Conservation (phyloP, 1,140 invertebrate species). For the Drosophila bifasciata region DNA sequence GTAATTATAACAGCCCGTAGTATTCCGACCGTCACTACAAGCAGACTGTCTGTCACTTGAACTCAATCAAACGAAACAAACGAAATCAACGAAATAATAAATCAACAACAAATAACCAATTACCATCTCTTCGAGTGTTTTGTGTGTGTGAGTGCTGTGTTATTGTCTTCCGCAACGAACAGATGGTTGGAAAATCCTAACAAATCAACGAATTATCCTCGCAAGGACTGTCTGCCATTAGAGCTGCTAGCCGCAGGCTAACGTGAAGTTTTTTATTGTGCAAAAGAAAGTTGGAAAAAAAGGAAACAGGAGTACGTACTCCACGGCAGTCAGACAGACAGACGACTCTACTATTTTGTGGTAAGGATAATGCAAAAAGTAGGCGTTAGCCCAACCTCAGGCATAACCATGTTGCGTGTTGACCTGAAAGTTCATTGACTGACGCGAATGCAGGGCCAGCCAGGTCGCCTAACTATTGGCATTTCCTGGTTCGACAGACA, state of each 20-base stretch:
- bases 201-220: conserved; percentile 39
- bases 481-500: conserved; percentile 42
- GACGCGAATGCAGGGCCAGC: conserved; percentile 34
- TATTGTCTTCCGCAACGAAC: conserved; percentile 24
- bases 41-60: conserved; percentile 71
- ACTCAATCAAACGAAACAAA: conserved; percentile 72
- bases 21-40: conserved; percentile 19
- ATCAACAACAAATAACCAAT: conserved; percentile 50
- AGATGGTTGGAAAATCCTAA: conserved; percentile 63
- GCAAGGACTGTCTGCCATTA: conserved; percentile 59
- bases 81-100: conserved; percentile 59
- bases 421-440: conserved; percentile 78
- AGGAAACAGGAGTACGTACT: conserved; percentile 4
- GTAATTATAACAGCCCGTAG: conserved; percentile 7
- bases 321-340: conserved; percentile 17
- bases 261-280: conserved; percentile 69
- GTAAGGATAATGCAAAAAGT: conserved; percentile 50
- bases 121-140: conserved; percentile 12
- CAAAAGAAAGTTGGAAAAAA: conserved; percentile 48
- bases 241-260: conserved; percentile 35
- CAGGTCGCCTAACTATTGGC: conserved; percentile 54
- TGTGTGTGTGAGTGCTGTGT: conserved; percentile 3
- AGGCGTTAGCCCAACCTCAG: conserved; percentile 46
- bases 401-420: conserved; percentile 56
- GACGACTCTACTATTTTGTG: conserved; percentile 29